Base-by-base conservation (phyloP, 92 coral and sea anemone genomes). In the Heliopora coerulea region DNA sequence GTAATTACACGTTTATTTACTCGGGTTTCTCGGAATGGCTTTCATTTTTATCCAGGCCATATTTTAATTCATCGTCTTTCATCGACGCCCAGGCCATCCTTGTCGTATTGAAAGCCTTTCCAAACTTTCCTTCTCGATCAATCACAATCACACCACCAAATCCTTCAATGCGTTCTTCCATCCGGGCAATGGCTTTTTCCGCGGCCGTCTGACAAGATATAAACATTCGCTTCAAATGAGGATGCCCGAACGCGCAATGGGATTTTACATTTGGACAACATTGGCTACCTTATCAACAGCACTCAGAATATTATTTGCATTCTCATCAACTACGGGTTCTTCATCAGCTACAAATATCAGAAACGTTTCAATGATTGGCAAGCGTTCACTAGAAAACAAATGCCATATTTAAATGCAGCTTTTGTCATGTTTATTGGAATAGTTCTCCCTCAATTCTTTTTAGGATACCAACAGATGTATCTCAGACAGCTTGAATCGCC, bases 51-150 rank as follows among this genome's bases (percentile, higher is more conserved):
- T 79, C 76, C 33, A 82, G 56, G 20, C 99, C 99, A 80, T 66
- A 90, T 27, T 77, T 69, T 59, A 95, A 14, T 32, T 58, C 39
- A 32, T 72, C 89, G 40, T 77, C 87, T 49, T 87, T 88, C 13
- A 90, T 28, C 34, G 95, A 76, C 12, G 99, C 96, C 99, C 99
- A 95, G 23, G 72, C 61, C 99, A 95, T 95, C 5, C 54, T 27
- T 23, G 19, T 40, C 8, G 96, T 86, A 42, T 80, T 82, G 74
- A 85, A 90, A 20, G 88, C 95, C 72, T 61, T 78, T 11, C 98
- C 90, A 72, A 65, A 56, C 18, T 81, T 42, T 10, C 96, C 98
- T 66, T 81, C 39, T 58, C 79, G 85, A 63, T 80, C 87, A 63
- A 93, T 68, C 57, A 87, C 85, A 39, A 93, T 90, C 17, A 91